Evolutionary conservation across 2,888 invertebrate species (phyloP), one percentile per base, ranked within the genome.

Genomic region (Bembecia ichneumoniformis): DNA sequence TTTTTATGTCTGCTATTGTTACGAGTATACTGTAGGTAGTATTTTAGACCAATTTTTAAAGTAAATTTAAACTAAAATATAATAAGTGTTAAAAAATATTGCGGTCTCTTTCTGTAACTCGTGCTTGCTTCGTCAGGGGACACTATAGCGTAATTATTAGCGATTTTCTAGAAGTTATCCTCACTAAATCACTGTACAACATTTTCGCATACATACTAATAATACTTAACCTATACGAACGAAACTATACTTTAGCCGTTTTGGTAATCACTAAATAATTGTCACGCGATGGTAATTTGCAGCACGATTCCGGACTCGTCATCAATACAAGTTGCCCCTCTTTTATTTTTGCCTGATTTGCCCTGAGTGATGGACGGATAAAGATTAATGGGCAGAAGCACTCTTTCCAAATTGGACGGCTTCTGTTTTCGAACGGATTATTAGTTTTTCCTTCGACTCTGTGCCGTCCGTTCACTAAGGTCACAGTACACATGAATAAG

Each of bases 301-400:
- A 40, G 14, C 14, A 40, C 40, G 14, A 40, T 40, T 14, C 44
- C 16, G 9, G 16, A 44, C 13, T 10, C 17, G 15, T 15, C 44
- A 44, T 44, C 44, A 44, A 44, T 44, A 44, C 44, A 49, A 43
- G 48, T 50, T 14, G 53, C 55, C 48, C 52, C 55, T 58, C 64
- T 61, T 63, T 62, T 62, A 65, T 68, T 64, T 61, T 62, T 57
- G 58, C 61, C 61, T 61, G 66, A 62, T 64, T 58, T 47, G 46
- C 47, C 57, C 58, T 66, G 71, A 75, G 64, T 69, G 76, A 76
- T 71, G 64, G 71, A 62, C 60, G 68, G 66, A 68, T 58, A 64
- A 70, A 77, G 82, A 83, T 77, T 75, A 78, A 83, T 82, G 74
- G 64, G 46, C 51, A 52, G 52, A 52, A 65, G 62, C 74, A 77